Evolutionary conservation across 2,888 invertebrate species (phyloP).

Genomic region (Xestia sexstrigata): DNA sequence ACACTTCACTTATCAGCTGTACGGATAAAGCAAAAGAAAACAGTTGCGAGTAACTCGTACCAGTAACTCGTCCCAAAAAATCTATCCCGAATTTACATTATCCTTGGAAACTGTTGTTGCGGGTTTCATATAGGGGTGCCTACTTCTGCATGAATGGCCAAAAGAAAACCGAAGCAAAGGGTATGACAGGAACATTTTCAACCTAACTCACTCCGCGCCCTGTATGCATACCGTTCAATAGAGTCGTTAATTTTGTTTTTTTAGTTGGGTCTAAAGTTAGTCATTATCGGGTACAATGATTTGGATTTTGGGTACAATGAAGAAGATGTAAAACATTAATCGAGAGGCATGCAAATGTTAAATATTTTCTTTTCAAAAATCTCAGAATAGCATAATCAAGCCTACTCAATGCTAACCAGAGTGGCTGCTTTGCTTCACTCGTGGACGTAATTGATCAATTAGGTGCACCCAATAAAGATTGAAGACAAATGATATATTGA

Average conservation of each 20-base stretch:
- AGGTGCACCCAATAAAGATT: not conserved
- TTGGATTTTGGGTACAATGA: not conserved
- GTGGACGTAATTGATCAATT: slow-evolving; percentile 20
- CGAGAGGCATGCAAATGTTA: not conserved
- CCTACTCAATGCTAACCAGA: not conserved
- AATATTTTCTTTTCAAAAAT: not conserved
- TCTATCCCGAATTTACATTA: not conserved
- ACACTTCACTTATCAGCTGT: not conserved
- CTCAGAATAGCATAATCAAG: not conserved
- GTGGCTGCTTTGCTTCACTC: not conserved
- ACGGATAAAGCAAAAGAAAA: not conserved
- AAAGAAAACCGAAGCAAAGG: not conserved
- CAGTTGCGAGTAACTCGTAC: not conserved
- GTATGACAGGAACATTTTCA: not conserved
- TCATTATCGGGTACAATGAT: not conserved
- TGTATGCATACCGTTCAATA: not conserved
- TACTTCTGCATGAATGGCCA: not conserved
- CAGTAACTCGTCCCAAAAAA: not conserved
- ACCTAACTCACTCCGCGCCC: no score
- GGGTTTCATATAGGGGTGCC: not conserved
- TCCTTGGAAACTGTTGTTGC: not conserved
- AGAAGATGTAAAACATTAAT: not conserved
- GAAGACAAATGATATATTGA: slow-evolving; percentile 16
- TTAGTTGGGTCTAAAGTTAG: not conserved
- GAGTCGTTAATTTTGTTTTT: not conserved